A percentile compares a stretch with the other conserved stretches of the same genome.
Conservation (phyloP, 2,797 vertebrate genomes). For the Sebastes trivittatus region DNA sequence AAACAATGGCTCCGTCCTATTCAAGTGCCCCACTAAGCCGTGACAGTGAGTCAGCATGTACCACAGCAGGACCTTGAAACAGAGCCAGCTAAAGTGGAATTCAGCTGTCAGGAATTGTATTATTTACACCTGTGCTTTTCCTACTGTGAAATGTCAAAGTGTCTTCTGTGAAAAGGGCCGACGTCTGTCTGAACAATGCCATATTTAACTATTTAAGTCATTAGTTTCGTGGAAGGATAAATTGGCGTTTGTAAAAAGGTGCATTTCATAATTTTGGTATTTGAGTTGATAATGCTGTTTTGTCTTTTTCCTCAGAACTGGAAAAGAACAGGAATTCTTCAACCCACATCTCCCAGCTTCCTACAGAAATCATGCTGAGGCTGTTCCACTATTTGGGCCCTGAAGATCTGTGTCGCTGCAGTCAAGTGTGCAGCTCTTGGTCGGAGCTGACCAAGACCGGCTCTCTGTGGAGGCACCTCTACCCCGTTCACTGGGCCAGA, state of each 20-base stretch:
- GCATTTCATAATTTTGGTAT: background rate
- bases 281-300: background rate
- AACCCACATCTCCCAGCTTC: conserved; percentile 88
- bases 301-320: conserved; percentile 75
- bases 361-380: conserved; percentile 93
- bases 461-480: conserved; percentile 95
- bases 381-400: conserved; percentile 92
- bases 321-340: conserved; percentile 79
- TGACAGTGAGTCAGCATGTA: no score
- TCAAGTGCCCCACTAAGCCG: background rate
- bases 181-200: background rate
- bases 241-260: background rate
- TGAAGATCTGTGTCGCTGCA: conserved; percentile 91
- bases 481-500: conserved; percentile 96
- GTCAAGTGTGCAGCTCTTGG: conserved; percentile 93
- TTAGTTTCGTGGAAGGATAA: background rate
- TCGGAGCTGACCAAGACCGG: conserved; percentile 90
- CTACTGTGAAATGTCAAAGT: background rate
- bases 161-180: background rate
- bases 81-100: background rate
- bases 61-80: no score
- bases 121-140: background rate
- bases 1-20: background rate
- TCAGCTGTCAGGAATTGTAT: background rate
- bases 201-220: background rate